Evolutionary conservation across 2,113 vertebrate species (phyloP), one percentile per base, ranked within the genome.

Genomic region (Ariopsis seemanni): DNA sequence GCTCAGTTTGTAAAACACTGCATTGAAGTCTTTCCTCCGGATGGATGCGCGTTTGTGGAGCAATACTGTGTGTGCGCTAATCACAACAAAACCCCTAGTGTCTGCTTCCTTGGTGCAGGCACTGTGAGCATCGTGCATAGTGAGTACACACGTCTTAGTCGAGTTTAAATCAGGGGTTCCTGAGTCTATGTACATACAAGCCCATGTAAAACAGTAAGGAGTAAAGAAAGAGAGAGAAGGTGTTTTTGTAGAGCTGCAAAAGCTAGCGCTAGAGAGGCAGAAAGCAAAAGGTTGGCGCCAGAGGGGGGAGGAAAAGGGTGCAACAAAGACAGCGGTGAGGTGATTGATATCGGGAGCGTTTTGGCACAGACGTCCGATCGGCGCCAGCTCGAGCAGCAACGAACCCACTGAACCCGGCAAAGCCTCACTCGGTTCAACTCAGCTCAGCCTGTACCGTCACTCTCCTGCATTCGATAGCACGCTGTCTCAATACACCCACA

Each of bases 291-390:
- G 58, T 34, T 22, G 2, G 67, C 34, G 62, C 17, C 52, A 22
- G 27, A 15, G 52, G 20, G 67, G 53, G 48, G 5, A 7, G 30
- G 17, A 50, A 55, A 72, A 82, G 50, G 30, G 34, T 69, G 75
- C 80, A 67, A 67, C 30, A 62, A 42, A 86, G 85, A 71, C 88
- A 85, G 82, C 12, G 22, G 82, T 57, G 55, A 71, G 78, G 82
- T 90, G 90, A 90, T 89, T 90, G 88, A 90, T 90, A 89, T 83
- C 71, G 17, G 18, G 83, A 87, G 71, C 48, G 83, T 72, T 90
- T 86, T 84, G 85, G 82, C 85, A 71, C 34, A 17, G 87, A 57
- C 89, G 82, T 62, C 89, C 84, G 82, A 89, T 90, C 90, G 88
- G 88, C 78, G 85, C 90, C 89, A 14, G 86, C 79, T 88, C 84